A percentile compares a stretch with the other conserved stretches of the same genome.
These are phyloP conservation scores for Fragum whitleyi DNA, from an alignment of 2,888 invertebrate species.

Conservation along the genomic window DNA sequence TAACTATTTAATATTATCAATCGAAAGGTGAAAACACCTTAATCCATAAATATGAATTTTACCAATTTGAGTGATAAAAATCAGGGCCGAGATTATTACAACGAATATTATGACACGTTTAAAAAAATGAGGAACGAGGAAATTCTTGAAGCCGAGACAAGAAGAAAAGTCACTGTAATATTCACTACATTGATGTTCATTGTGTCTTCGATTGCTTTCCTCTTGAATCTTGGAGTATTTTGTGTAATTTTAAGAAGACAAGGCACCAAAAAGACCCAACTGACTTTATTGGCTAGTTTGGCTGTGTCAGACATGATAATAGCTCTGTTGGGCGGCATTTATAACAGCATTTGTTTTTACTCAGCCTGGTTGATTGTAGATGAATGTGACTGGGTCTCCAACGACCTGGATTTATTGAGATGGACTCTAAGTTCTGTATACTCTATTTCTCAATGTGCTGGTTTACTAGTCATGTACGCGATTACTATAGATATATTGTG, in stretches of 20 bases:
- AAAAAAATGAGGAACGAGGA: too few relatives aligned
- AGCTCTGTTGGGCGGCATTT: neutral
- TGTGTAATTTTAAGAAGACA: neutral
- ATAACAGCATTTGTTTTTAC: neutral
- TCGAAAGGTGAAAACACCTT: too few relatives aligned
- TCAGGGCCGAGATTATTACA: too few relatives aligned
- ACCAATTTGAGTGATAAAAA: too few relatives aligned
- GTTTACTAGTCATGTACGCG: neutral
- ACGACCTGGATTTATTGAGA: neutral
- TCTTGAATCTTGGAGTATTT: neutral
- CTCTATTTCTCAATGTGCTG: neutral
- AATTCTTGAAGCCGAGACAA: too few relatives aligned
- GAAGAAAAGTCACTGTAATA: too few relatives aligned
- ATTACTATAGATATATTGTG: slow-evolving; percentile 1
- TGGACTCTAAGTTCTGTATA: neutral
- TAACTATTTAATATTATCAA: too few relatives aligned
- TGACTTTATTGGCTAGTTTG: neutral
- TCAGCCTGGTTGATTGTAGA: neutral
- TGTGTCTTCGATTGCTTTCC: neutral
- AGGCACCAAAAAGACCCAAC: neutral
- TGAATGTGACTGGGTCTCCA: neutral
- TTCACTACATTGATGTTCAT: neutral
- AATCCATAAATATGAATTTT: too few relatives aligned
- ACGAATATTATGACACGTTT: too few relatives aligned
- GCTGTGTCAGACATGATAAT: neutral